phyloP scores from a whole-genome alignment of 2,113 vertebrate species.

The Triplophysa rosa region DNA sequence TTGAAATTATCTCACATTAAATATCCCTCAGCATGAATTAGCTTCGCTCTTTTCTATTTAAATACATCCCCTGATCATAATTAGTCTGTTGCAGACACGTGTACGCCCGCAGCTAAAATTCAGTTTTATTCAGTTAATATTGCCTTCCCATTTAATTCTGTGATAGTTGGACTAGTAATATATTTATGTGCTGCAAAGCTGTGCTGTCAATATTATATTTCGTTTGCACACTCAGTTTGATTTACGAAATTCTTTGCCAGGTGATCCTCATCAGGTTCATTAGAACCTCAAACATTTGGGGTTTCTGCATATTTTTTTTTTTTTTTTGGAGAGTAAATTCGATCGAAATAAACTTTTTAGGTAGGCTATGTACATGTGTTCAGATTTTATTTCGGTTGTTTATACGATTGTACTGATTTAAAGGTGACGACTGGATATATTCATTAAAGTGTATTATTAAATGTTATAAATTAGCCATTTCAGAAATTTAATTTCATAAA shows the following conservation, averaged over 20 bases:
- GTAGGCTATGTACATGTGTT: not conserved
- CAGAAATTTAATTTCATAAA: no score
- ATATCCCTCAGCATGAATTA: not conserved
- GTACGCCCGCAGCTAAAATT: not conserved
- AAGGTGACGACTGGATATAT: not conserved
- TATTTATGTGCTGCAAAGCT: slow-evolving; percentile 17
- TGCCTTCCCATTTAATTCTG: not conserved
- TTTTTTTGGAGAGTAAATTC: not conserved
- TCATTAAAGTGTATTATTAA: no score
- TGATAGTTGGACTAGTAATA: not conserved
- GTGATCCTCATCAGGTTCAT: not conserved
- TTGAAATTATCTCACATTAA: not conserved
- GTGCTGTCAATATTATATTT: slow-evolving; percentile 18
- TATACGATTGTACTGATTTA: not conserved
- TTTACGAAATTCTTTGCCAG: slow-evolving; percentile 7
- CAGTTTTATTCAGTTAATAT: no score
- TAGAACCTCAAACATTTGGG: not conserved
- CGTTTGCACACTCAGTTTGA: not conserved
- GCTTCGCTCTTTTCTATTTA: not conserved
- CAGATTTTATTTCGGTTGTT: not conserved
- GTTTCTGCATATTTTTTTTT: not conserved
- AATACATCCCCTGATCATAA: not conserved
- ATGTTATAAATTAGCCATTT: no score
- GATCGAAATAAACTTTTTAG: not conserved
- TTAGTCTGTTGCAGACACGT: not conserved